phyloP scores from a whole-genome alignment of 2,797 vertebrate species.

The Cuniculus paca region DNA sequence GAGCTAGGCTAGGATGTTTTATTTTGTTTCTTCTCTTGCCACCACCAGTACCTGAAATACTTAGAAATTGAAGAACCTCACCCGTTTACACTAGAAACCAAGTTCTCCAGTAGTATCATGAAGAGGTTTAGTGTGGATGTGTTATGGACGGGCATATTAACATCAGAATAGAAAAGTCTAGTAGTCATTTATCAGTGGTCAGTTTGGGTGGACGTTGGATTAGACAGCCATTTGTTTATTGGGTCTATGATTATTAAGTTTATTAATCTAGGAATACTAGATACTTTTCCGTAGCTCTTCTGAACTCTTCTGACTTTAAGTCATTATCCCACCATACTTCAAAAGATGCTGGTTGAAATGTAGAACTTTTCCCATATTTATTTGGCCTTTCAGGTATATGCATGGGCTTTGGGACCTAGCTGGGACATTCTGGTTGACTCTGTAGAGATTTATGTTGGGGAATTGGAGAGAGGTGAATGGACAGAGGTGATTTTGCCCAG shows the following conservation, averaged over 20 bases:
- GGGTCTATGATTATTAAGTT: not conserved
- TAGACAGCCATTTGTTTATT: not conserved
- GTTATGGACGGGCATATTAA: not conserved
- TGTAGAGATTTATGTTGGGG: not conserved
- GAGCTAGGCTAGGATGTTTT: not conserved
- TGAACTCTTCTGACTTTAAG: not conserved
- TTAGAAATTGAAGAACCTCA: not conserved
- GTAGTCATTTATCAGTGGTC: not conserved
- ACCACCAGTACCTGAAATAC: not conserved
- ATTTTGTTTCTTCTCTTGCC: not conserved
- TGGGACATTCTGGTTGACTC: not conserved
- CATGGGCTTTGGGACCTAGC: not conserved
- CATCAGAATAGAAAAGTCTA: not conserved
- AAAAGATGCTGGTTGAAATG: not conserved
- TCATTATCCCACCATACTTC: not conserved
- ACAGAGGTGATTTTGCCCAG: not conserved
- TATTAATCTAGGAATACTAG: not conserved
- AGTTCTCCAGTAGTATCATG: not conserved
- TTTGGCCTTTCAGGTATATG: not conserved
- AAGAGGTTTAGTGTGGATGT: not conserved
- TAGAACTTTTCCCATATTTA: not conserved
- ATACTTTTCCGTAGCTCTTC: not conserved
- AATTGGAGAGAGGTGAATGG: not conserved
- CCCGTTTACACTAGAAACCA: not conserved
- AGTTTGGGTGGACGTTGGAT: not conserved